These are phyloP conservation scores for Rhinichthys osculus DNA, from an alignment of 2,797 vertebrate species.

Conservation along the genomic window DNA sequence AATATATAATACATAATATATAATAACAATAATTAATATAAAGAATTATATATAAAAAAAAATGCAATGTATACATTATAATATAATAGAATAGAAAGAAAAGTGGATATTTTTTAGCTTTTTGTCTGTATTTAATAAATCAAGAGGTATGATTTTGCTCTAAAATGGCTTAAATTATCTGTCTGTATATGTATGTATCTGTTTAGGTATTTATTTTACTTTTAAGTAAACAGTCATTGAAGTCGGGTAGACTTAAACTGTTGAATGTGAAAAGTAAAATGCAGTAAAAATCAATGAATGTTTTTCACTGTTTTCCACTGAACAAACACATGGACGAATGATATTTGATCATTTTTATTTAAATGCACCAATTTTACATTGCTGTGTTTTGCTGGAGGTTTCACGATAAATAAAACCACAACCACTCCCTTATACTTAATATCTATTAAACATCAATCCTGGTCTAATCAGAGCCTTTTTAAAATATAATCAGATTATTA, in stretches of 20 bases:
- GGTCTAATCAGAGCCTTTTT: slow-evolving; percentile 19
- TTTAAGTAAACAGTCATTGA: background rate
- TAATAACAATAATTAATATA: background rate
- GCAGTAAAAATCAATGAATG: background rate
- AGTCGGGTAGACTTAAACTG: background rate
- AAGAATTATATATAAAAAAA: background rate
- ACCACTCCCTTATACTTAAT: background rate
- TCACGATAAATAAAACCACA: slow-evolving; percentile 52
- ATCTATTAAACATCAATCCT: slow-evolving; percentile 11
- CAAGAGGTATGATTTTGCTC: background rate
- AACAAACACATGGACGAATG: background rate
- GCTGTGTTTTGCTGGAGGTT: background rate
- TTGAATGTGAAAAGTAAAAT: background rate
- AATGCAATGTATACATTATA: background rate
- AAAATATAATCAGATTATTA: background rate
- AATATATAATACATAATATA: background rate
- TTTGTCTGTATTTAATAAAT: no score
- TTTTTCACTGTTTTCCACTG: background rate
- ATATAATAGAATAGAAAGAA: background rate
- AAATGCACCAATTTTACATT: background rate
- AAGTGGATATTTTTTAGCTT: background rate
- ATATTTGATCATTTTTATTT: background rate
- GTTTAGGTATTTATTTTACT: no score
- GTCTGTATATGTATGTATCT: no score
- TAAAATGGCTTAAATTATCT: background rate